Conservation (phyloP, 2,888 invertebrate species). For the Lithophane semibrunnea region DNA sequence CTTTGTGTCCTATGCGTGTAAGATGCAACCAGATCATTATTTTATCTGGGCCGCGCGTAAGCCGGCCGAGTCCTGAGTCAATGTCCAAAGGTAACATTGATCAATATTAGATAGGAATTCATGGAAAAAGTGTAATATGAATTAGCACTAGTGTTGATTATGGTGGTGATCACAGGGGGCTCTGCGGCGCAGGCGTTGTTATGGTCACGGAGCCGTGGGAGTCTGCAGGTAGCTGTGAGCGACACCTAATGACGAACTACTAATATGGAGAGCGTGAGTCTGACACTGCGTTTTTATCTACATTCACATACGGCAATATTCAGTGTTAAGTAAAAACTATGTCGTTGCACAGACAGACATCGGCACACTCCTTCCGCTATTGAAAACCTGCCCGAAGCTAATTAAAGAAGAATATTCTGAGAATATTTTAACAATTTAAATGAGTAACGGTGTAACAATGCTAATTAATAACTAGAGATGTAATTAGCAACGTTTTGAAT, state of each 20-base stretch:
- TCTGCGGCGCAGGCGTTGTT: background rate
- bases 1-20: too few species aligned
- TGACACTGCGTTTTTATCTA: conserved; percentile 5
- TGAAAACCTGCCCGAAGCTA: conserved; percentile 52
- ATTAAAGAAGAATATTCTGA: conserved; percentile 63
- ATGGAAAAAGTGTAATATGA: background rate
- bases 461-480: conserved; percentile 63
- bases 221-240: background rate
- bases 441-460: conserved; percentile 65
- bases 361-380: conserved; percentile 43
- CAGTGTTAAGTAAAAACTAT: background rate
- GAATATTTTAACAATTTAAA: conserved; percentile 70
- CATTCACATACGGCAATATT: background rate
- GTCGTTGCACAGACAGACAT: conserved; percentile 8
- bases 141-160: background rate
- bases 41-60: too few species aligned
- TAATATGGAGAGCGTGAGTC: background rate
- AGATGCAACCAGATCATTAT: too few species aligned
- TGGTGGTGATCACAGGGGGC: background rate
- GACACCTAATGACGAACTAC: conserved; percentile 2
- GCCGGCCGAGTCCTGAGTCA: too few species aligned
- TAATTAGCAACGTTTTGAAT: conserved; percentile 63
- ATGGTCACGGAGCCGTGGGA: conserved; percentile 17
- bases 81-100: too few species aligned
- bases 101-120: background rate